phyloP scores from a whole-genome alignment of 1,140 invertebrate species.

The Diuraphis noxia region DNA sequence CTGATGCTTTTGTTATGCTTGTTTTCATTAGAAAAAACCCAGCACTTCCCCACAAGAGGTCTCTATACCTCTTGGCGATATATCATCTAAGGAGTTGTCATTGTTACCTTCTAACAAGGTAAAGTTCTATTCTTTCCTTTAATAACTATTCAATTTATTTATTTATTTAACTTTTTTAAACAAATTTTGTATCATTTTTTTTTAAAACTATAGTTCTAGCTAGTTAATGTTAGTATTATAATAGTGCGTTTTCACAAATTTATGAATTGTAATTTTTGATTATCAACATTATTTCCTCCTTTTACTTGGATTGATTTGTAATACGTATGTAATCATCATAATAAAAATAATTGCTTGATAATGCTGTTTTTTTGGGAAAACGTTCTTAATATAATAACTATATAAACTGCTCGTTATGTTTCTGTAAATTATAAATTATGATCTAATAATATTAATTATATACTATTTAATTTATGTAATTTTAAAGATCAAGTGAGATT shows the following conservation, averaged over 20 bases:
- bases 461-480: not conserved
- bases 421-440: not conserved
- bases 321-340: not conserved
- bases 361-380: constrained; percentile 27
- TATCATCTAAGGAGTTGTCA: constrained; percentile 53
- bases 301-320: not conserved
- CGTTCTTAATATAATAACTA: constrained; percentile 1
- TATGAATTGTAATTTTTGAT: not conserved
- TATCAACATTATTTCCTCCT: not conserved
- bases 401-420: constrained; percentile 17
- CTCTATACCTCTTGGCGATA: constrained; percentile 44
- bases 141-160: constrained; percentile 35
- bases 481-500: not conserved
- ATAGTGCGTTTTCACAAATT: constrained; percentile 36
- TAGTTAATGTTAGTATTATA: constrained; percentile 11
- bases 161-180: not conserved
- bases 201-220: not conserved
- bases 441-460: not conserved
- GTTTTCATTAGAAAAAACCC: constrained; percentile 53
- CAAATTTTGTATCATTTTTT: constrained; percentile 6
- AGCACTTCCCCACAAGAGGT: constrained; percentile 38
- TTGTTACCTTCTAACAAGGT: constrained; percentile 53
- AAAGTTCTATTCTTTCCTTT: constrained; percentile 39
- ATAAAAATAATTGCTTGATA: not conserved
- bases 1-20: constrained; percentile 54